Evolutionary conservation across 23 tunicate species (phyloP), one percentile per base, ranked within the genome.

Genomic region (Clavelina lepadiformis): DNA sequence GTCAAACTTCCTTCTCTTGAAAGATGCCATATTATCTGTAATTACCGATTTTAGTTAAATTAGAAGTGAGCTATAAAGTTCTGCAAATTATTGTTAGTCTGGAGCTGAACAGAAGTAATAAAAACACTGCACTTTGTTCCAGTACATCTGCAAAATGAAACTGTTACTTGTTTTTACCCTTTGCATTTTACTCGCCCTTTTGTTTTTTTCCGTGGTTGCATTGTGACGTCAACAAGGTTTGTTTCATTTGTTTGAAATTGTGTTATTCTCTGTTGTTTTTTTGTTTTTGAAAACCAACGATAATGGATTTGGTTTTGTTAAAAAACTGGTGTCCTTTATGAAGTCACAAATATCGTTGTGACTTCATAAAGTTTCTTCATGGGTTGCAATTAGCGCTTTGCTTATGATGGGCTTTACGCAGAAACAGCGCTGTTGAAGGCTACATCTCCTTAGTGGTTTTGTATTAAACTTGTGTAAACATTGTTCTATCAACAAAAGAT

Each of bases 191-290:
- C 49, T 41, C 49, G 15, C 49, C 11, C 11, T 41, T n/a, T n/a
- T n/a, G n/a, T 41, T 41, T 41, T n/a, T 41, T 41, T 41, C 49
- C 49, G 49, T 41, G 49, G 49, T 41, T 41, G 49, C 49, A 41
- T 41, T 41, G 49, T 41, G 49, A 41, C 49, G 49, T 41, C 49
- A 41, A 41, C 49, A 41, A 41, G 49, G 49, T 15, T 41, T 41
- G 49, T n/a, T n/a, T n/a, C n/a, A n/a, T n/a, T n/a, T n/a, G n/a
- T 41, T 41, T 41, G 49, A 41, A 41, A 41, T 41, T 41, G 49
- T 41, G 49, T 15, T 41, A 41, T n/a, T n/a, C n/a, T n/a, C n/a
- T n/a, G n/a, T n/a, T n/a, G n/a, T n/a, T n/a, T n/a, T n/a, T n/a
- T n/a, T n/a, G n/a, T n/a, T n/a, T n/a, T n/a, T n/a, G n/a, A n/a